phyloP scores from a whole-genome alignment of 2,113 vertebrate species.

The Poecile atricapillus region DNA sequence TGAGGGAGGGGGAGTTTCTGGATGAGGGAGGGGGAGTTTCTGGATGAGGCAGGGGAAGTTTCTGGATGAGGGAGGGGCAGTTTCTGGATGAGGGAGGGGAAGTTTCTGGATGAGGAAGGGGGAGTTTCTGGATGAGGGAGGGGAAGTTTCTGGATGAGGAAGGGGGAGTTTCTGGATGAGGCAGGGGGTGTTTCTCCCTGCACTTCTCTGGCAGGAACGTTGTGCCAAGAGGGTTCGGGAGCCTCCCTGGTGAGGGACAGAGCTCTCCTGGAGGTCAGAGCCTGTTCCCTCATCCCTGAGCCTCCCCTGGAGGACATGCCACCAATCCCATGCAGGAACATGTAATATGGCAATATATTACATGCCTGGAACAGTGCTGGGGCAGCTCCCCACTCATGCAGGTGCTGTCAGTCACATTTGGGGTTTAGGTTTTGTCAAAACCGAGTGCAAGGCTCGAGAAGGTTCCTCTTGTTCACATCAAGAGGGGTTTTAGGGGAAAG shows the following conservation, averaged over 20 bases:
- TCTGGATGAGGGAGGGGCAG: not conserved
- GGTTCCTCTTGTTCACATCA: not conserved
- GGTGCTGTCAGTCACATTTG: not conserved
- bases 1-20: not conserved
- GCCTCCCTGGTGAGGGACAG: not conserved
- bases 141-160: not conserved
- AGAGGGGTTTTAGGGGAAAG: not conserved
- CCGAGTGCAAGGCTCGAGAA: not conserved
- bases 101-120: not conserved
- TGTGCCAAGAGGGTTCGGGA: not conserved
- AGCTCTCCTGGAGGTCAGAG: not conserved
- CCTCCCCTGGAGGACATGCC: conserved; percentile 28
- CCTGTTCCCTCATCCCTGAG: not conserved
- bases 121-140: not conserved
- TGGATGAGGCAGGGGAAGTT: not conserved
- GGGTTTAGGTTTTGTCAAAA: not conserved
- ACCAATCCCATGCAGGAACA: conserved; percentile 44
- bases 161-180: not conserved
- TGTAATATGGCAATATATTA: conserved; percentile 57
- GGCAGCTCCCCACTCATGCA: conserved; percentile 29
- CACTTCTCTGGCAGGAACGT: not conserved
- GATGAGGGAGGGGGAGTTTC: no score
- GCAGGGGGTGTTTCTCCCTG: not conserved
- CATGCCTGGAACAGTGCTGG: conserved; percentile 26
- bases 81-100: not conserved